Evolutionary conservation across 1,140 invertebrate species (phyloP).

Genomic region (Vanessa atalanta): DNA sequence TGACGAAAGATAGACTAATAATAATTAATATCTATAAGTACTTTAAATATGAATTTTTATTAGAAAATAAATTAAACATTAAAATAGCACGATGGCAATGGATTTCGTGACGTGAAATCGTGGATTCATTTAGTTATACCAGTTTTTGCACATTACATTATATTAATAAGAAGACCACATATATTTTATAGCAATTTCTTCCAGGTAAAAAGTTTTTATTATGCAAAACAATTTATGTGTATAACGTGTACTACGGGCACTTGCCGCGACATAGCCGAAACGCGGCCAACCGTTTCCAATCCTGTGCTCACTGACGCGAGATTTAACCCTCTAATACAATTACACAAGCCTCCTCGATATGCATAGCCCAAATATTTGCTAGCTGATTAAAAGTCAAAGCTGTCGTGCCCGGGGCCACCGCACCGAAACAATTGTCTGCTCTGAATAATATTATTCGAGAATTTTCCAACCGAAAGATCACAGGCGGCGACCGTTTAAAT

Average conservation of each 20-base stretch:
- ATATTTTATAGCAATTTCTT: too few species aligned
- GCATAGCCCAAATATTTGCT: slow-evolving; percentile 66
- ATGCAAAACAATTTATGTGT: not conserved
- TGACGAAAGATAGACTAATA: too few species aligned
- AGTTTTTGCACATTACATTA: too few species aligned
- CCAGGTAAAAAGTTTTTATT: not conserved
- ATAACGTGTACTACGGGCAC: not conserved
- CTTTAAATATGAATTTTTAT: too few species aligned
- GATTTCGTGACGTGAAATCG: too few species aligned
- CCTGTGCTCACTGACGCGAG: slow-evolving; percentile 44
- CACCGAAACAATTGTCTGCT: slow-evolving; percentile 49
- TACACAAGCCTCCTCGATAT: slow-evolving; percentile 68
- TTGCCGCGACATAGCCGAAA: slow-evolving; percentile 51
- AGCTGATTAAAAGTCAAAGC: slow-evolving; percentile 74
- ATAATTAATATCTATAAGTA: too few species aligned
- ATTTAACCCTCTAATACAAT: slow-evolving; percentile 62
- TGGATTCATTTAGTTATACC: too few species aligned
- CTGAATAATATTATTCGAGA: slow-evolving; percentile 64
- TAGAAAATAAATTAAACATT: too few species aligned
- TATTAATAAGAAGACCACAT: too few species aligned
- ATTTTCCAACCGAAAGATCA: slow-evolving; percentile 62
- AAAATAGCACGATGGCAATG: too few species aligned
- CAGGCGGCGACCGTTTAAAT: slow-evolving; percentile 37
- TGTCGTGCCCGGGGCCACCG: slow-evolving; percentile 62
- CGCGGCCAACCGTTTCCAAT: slow-evolving; percentile 43